Conservation (phyloP, 1,140 invertebrate genomes). For the Ooceraea biroi region DNA sequence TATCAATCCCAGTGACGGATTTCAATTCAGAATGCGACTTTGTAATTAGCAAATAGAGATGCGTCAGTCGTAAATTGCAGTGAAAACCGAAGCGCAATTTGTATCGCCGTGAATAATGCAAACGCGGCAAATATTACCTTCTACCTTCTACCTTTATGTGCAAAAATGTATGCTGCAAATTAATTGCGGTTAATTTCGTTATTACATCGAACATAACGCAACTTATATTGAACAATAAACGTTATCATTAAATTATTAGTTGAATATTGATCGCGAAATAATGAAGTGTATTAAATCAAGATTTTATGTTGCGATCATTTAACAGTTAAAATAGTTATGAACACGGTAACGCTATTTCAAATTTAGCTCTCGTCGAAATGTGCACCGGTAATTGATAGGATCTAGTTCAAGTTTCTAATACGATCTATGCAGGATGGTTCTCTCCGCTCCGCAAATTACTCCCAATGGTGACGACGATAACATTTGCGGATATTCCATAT, state of each 20-base stretch:
- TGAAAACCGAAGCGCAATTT: constrained; percentile 17
- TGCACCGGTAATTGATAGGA: constrained; percentile 35
- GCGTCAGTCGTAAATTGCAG: constrained; percentile 22
- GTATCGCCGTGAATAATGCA: constrained; percentile 31
- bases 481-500: constrained; percentile 49
- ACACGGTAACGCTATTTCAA: constrained; percentile 4
- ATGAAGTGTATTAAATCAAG: constrained; percentile 8
- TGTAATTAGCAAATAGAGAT: constrained; percentile 16
- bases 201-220: constrained; percentile 8
- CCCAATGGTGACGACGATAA: constrained; percentile 55
- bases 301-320: constrained; percentile 9
- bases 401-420: constrained; percentile 57
- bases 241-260: constrained; percentile 15
- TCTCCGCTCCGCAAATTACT: constrained; percentile 58
- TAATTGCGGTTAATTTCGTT: constrained; percentile 52
- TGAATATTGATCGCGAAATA: not conserved
- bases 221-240: constrained; percentile 19
- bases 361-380: constrained; percentile 25
- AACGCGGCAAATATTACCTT: constrained; percentile 33
- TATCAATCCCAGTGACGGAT: not conserved
- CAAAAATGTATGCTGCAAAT: constrained; percentile 42
- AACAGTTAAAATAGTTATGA: not conserved
- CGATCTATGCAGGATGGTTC: constrained; percentile 26
- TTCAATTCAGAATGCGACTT: constrained; percentile 13
- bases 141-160: not conserved